Evolutionary conservation across 2,113 vertebrate species (phyloP), one percentile per base, ranked within the genome.

Genomic region (Salvelinus fontinalis): DNA sequence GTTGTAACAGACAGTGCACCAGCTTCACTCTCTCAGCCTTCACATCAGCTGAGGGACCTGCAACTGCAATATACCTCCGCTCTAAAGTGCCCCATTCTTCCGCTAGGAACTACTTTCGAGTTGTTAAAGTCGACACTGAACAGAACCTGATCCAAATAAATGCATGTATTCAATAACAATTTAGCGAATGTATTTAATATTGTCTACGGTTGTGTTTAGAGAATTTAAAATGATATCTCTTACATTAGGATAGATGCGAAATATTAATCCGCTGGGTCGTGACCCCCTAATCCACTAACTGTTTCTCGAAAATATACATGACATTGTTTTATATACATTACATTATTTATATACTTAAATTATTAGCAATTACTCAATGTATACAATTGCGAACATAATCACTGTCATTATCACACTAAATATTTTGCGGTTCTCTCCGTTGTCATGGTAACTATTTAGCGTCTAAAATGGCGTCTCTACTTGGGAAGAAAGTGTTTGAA

Each of bases 401-500:
- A 14, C 18, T 60, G 51, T 48, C 26, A 57, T n/a, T 54, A 26
- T 18, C 34, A 49, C 27, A 64, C 39, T 8, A 59, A 74, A 72
- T 39, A 24, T 54, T 26, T 73, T 31, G 81, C 7, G 8, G 16
- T 86, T 90, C n/a, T 88, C 85, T 83, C 24, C 76, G 94, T 95
- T 94, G 91, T 86, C 93, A 77, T 92, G 89, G 94, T 84, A 91
- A 95, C 93, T 77, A 4, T 27, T 75, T 6, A 91, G 95, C 95
- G 95, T 97, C 94, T 44, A 89, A 95, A 95, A 98, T 97, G 96
- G 95, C 95, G 89, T 87, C 87, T 24, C 74, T 92, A 78, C 82
- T 89, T 4, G 59, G 48, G 1, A 88, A 91, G 59, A 79, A 71
- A 18, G 75, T 92, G 11, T 92, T 91, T 76, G 83, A 93, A 82